These are phyloP conservation scores for Rutpela maculata DNA, from an alignment of 2,888 invertebrate species.

Conservation along the genomic window DNA sequence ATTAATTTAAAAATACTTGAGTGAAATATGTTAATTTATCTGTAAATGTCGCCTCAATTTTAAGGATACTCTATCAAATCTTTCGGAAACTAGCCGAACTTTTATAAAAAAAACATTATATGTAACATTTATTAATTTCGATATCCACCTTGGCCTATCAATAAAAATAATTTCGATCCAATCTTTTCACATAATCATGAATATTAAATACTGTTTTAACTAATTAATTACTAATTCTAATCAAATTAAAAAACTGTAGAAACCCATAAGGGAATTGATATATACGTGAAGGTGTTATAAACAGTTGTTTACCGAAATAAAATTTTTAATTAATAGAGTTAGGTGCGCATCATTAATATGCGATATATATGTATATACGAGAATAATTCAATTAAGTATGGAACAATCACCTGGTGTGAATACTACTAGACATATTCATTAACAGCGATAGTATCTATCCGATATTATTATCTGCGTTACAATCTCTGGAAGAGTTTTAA, in stretches of 20 bases:
- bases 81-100: background rate
- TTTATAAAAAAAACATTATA: background rate
- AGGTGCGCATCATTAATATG: slow-evolving; percentile 32
- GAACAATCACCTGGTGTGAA: slow-evolving; percentile 16
- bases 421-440: slow-evolving; percentile 21
- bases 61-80: background rate
- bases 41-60: background rate
- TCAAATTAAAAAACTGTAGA: slow-evolving; percentile 27
- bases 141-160: background rate
- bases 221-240: slow-evolving; percentile 35
- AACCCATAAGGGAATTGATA: slow-evolving; percentile 25
- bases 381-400: slow-evolving; percentile 31
- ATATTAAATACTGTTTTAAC: slow-evolving; percentile 16
- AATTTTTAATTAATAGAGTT: slow-evolving; percentile 30
- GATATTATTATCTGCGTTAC: slow-evolving; percentile 8
- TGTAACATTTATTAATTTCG: background rate
- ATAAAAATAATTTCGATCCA: slow-evolving; percentile 16
- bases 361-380: slow-evolving; percentile 5
- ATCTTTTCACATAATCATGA: slow-evolving; percentile 8
- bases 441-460: slow-evolving; percentile 10
- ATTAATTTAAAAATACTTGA: background rate
- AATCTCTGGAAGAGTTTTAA: slow-evolving; percentile 36
- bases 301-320: slow-evolving; percentile 36
- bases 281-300: slow-evolving; percentile 27
- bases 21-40: background rate